phyloP scores from a whole-genome alignment of 2,113 vertebrate genomes.

The Halcyon senegalensis region DNA sequence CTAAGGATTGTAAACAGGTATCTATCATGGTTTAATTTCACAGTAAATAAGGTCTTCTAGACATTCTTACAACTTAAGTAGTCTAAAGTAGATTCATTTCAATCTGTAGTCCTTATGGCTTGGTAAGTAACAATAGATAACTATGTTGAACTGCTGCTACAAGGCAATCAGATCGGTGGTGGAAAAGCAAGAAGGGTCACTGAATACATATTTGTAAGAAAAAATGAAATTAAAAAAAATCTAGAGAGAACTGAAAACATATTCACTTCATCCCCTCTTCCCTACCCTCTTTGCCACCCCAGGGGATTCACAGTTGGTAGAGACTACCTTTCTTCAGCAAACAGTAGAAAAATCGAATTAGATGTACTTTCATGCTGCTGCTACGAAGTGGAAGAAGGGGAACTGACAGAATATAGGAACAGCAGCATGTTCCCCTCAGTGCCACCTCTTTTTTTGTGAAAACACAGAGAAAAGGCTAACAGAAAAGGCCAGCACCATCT shows the following conservation, averaged over 20 bases:
- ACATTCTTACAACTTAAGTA: neutral
- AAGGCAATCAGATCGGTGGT: neutral
- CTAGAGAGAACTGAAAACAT: neutral
- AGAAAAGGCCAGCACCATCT: neutral
- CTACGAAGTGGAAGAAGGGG: neutral
- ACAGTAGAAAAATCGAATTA: neutral
- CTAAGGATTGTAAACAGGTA: slow-evolving; percentile 24
- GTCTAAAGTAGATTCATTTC: slow-evolving; percentile 9
- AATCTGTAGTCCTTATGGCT: neutral
- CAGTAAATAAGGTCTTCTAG: slow-evolving; percentile 19
- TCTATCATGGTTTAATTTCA: slow-evolving; percentile 49
- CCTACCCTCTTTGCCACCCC: neutral
- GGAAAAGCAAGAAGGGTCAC: neutral
- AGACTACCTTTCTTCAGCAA: neutral
- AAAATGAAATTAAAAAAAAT: neutral
- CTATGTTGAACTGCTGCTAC: neutral
- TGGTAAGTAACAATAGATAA: slow-evolving; percentile 21
- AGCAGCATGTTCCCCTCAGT: neutral
- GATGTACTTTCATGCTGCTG: neutral
- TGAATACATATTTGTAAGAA: neutral
- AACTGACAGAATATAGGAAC: neutral
- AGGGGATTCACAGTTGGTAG: neutral
- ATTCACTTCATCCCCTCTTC: neutral
- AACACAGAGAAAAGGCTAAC: neutral
- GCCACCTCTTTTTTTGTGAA: neutral